Conservation (phyloP, 2,888 invertebrate genomes). For the Willowsia nigromaculata region DNA sequence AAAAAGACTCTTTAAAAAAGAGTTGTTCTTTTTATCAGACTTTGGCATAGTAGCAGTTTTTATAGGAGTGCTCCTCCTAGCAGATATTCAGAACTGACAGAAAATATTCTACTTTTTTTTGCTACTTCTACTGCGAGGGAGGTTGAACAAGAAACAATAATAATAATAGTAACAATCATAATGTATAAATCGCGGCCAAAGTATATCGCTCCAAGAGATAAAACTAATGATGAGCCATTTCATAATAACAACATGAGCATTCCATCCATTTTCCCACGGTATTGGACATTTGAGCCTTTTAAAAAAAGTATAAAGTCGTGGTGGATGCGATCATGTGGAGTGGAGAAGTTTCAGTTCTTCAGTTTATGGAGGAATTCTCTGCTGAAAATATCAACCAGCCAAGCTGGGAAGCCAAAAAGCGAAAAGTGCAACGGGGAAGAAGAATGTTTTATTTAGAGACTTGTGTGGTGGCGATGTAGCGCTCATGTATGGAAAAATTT, state of each 20-base stretch:
- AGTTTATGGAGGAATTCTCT: neutral
- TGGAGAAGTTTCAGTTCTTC: neutral
- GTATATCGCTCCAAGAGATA: constrained; percentile 59
- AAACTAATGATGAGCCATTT: constrained; percentile 66
- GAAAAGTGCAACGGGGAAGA: too few species aligned
- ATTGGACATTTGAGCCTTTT: constrained; percentile 68
- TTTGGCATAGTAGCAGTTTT: neutral
- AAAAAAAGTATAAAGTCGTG: constrained; percentile 24
- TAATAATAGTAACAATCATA: neutral
- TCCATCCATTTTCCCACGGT: constrained; percentile 70
- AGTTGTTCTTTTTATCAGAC: neutral
- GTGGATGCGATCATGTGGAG: neutral
- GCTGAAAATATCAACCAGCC: too few species aligned
- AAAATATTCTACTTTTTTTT: too few species aligned
- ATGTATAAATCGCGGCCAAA: constrained; percentile 65
- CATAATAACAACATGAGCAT: constrained; percentile 68
- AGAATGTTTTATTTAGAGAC: too few species aligned
- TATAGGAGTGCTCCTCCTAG: neutral
- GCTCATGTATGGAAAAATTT: too few species aligned
- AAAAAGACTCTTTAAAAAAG: neutral
- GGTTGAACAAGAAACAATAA: constrained; percentile 63
- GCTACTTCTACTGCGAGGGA: too few species aligned
- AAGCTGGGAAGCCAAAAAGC: too few species aligned
- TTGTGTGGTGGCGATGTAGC: too few species aligned
- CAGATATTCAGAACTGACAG: neutral